Evolutionary conservation across 1,140 invertebrate species (phyloP), one percentile per base, ranked within the genome.

Genomic region (Bombus pascuorum): DNA sequence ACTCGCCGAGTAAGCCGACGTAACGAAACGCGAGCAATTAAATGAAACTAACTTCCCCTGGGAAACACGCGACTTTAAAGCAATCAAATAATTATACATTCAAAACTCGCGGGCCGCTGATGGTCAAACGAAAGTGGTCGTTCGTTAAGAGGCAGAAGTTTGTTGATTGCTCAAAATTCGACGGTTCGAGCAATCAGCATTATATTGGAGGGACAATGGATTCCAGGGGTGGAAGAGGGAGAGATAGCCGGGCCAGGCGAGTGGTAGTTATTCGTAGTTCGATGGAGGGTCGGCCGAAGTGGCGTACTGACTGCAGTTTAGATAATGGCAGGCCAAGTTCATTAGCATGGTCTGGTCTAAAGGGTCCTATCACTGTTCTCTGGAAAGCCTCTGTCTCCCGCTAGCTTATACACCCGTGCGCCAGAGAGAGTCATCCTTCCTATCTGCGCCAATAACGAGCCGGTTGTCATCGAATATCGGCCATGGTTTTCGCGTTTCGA

Each of bases 321-420:
- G 92, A 93, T 93, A 93, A 93, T 92, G 91, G 92, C 88, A 90
- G 90, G 88, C 87, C 90, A 91, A 91, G 92, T 92, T 93, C 93
- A 93, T 93, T 93, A 93, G 92, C 92, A 93, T 92, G 89, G 87
- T 88, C 88, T 85, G 87, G 72, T 87, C 86, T 86, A 83, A 87
- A 89, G 89, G 73, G 86, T 91, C 84, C 83, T 87, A 89, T 88
- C 89, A 86, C 85, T 81, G 83, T 85, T 82, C 71, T 81, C 85
- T 81, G 86, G 71, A 65, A 88, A 89, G 75, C 74, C 42, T 71
- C 77, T 57, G 57, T 59, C 70, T 53, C 65, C 53, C 37, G 57
- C 65, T 62, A 59, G 85, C 78, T 85, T 83, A 68, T 85, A 71
- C 73, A 34, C 39, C 80, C 59, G 47, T n/a, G n/a, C 2, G 4